Evolutionary conservation across 1,140 invertebrate genomes (phyloP).

Genomic region (Anoplophora glabripennis): DNA sequence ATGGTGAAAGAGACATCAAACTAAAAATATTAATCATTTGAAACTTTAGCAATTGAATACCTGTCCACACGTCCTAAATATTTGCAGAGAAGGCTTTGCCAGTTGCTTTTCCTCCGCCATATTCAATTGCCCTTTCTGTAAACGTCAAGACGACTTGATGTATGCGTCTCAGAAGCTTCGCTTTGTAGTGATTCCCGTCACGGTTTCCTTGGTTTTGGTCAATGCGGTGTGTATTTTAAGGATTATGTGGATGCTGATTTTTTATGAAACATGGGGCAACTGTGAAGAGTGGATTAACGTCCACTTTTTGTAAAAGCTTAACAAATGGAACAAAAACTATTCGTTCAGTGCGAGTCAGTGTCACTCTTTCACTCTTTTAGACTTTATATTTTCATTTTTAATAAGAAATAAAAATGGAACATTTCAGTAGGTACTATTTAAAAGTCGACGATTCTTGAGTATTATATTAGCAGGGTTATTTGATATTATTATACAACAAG

Average conservation of each 20-base stretch:
- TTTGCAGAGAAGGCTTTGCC: constrained; percentile 24
- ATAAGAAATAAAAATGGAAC: no score
- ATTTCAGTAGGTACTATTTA: no score
- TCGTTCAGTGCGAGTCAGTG: background rate
- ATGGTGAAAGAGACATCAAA: constrained; percentile 18
- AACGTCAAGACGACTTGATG: constrained; percentile 13
- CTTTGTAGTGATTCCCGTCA: constrained; percentile 16
- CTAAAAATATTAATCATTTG: constrained; percentile 23
- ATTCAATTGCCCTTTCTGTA: constrained; percentile 15
- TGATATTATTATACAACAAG: no score
- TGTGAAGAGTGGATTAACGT: background rate
- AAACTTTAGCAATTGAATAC: constrained; percentile 24
- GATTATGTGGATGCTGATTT: constrained; percentile 10
- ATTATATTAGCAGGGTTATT: no score
- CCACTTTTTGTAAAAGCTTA: no score
- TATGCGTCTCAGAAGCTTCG: constrained; percentile 17
- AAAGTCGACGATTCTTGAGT: no score
- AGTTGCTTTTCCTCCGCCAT: constrained; percentile 17
- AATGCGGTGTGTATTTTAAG: constrained; percentile 24
- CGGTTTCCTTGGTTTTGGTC: constrained; percentile 16
- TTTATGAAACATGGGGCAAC: constrained; percentile 1
- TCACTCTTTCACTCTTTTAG: background rate
- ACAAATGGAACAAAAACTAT: background rate
- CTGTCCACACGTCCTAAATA: constrained; percentile 32
- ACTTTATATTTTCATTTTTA: background rate